A percentile compares a stretch with the other conserved stretches of the same genome.
phyloP scores from a whole-genome alignment of 92 coral and sea anemone genomes.

The Heteractis magnifica region DNA sequence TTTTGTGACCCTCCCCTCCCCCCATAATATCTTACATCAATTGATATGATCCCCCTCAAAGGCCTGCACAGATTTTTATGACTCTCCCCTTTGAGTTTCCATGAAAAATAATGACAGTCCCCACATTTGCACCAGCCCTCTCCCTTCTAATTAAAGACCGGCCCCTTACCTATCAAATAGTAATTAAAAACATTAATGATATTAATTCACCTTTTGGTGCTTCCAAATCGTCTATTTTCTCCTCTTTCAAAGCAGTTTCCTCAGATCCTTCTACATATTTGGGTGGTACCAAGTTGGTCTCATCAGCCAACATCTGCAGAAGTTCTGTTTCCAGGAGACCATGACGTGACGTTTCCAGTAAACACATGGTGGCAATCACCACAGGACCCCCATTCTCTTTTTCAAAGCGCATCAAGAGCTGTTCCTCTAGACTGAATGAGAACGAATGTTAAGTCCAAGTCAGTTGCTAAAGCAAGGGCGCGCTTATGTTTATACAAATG shows the following conservation, averaged over 20 bases:
- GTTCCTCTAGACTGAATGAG: slow-evolving; percentile 86
- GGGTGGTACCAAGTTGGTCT: slow-evolving; percentile 74
- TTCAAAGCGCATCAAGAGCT: slow-evolving; percentile 88
- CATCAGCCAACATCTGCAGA: slow-evolving; percentile 92
- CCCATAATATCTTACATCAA: too few relatives aligned
- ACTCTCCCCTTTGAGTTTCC: too few relatives aligned
- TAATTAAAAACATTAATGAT: background rate
- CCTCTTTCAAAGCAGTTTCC: slow-evolving; percentile 66
- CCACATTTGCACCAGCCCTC: too few relatives aligned
- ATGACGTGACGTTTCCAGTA: slow-evolving; percentile 96
- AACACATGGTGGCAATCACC: slow-evolving; percentile 90
- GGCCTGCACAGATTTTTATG: too few relatives aligned
- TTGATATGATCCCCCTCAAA: too few relatives aligned
- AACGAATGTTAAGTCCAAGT: background rate
- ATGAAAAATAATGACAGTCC: too few relatives aligned
- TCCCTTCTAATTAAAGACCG: too few relatives aligned
- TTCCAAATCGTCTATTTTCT: slow-evolving; percentile 33
- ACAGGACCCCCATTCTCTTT: slow-evolving; percentile 95
- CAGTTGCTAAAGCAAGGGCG: too few relatives aligned
- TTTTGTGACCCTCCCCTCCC: too few relatives aligned
- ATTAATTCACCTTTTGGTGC: background rate
- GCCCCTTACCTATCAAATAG: too few relatives aligned
- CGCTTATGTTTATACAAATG: too few relatives aligned
- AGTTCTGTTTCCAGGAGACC: slow-evolving; percentile 95
- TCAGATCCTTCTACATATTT: slow-evolving; percentile 79